A percentile compares a stretch with the other conserved stretches of the same genome.
phyloP scores from a whole-genome alignment of 2,888 invertebrate genomes.

The Ceramica pisi region DNA sequence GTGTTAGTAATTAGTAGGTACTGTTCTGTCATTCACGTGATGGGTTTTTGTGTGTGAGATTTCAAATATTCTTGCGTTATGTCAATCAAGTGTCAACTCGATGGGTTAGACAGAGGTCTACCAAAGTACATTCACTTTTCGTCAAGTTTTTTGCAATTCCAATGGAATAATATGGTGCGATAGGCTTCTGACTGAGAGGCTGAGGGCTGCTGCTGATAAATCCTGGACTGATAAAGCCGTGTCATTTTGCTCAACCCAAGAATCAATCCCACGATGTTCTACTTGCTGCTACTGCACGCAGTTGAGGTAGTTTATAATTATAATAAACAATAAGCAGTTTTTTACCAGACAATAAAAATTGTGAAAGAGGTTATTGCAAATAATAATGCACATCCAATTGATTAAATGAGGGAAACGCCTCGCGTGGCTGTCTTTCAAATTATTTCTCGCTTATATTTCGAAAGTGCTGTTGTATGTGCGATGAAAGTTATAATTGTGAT shows the following conservation, averaged over 20 bases:
- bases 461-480: slow-evolving; percentile 50
- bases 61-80: not conserved
- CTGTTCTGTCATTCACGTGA: not conserved
- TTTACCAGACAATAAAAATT: not conserved
- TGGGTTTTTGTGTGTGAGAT: not conserved
- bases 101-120: no score
- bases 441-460: slow-evolving; percentile 48
- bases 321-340: not conserved
- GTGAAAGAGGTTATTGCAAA: slow-evolving; percentile 4
- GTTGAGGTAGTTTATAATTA: not conserved
- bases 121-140: no score
- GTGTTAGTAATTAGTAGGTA: not conserved
- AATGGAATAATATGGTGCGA: no score
- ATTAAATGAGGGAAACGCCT: slow-evolving; percentile 49
- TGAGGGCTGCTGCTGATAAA: not conserved
- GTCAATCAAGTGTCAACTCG: no score
- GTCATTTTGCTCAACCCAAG: not conserved
- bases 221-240: not conserved
- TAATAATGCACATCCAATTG: slow-evolving; percentile 46
- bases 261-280: not conserved
- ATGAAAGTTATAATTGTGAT: slow-evolving; percentile 59
- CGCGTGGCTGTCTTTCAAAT: slow-evolving; percentile 44
- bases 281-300: not conserved
- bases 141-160: no score
- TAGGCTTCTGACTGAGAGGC: not conserved